Percentiles rank a stretch among this genome's conserved stretches.
These are phyloP conservation scores for Forbesichthys agassizii DNA, from an alignment of 2,113 vertebrate species.

Conservation along the genomic window DNA sequence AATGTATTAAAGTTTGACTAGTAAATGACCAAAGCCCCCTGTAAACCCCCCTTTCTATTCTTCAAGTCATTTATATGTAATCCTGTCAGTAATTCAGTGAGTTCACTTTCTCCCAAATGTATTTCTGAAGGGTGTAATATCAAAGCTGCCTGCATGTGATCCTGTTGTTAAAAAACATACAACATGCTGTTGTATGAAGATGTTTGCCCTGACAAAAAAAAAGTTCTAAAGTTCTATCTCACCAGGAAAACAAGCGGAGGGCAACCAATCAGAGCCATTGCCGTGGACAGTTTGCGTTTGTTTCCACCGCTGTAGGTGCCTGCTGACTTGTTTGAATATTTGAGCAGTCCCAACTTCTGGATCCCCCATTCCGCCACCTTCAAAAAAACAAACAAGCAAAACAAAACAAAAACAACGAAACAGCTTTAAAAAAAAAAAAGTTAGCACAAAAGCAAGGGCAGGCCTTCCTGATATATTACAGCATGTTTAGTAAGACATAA, in stretches of 20 bases:
- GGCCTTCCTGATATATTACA: no score
- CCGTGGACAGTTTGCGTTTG: slow-evolving; percentile 95
- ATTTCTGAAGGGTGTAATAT: not conserved
- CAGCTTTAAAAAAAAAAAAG: slow-evolving; percentile 3
- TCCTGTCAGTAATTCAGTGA: slow-evolving; percentile 39
- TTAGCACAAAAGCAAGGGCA: slow-evolving; percentile 5
- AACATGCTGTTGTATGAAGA: slow-evolving; percentile 7
- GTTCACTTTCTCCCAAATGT: not conserved
- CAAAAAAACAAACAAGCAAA: slow-evolving; percentile 16
- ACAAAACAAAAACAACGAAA: not conserved
- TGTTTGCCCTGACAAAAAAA: slow-evolving; percentile 25
- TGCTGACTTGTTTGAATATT: slow-evolving; percentile 88
- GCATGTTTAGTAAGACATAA: not conserved
- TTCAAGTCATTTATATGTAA: slow-evolving; percentile 36
- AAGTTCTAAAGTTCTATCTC: slow-evolving; percentile 47
- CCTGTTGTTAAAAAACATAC: slow-evolving; percentile 9
- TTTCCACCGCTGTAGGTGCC: slow-evolving; percentile 96
- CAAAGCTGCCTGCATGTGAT: not conserved
- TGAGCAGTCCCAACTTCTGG: slow-evolving; percentile 90
- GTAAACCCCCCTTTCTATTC: slow-evolving; percentile 16
- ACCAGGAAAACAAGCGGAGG: slow-evolving; percentile 95
- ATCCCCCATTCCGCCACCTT: slow-evolving; percentile 97
- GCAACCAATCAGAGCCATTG: slow-evolving; percentile 93
- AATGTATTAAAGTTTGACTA: slow-evolving; percentile 35
- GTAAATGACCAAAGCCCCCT: slow-evolving; percentile 11